phyloP scores from a whole-genome alignment of 2,113 vertebrate genomes.

The Protomyctophum bolini region DNA sequence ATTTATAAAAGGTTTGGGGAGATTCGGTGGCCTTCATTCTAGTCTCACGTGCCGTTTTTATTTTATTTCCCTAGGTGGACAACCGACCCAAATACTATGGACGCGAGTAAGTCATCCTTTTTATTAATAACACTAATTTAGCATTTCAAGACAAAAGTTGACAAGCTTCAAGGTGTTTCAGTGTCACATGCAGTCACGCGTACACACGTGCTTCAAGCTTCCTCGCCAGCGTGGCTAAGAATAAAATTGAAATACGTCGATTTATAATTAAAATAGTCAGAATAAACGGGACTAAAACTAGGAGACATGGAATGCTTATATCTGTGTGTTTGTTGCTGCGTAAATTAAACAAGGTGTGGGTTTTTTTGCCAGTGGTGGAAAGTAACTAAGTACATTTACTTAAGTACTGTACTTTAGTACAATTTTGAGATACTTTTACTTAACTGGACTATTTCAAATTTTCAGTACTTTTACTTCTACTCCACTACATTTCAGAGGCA shows the following conservation, averaged over 20 bases:
- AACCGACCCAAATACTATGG: conserved; percentile 98
- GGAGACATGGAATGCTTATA: no score
- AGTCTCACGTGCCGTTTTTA: conserved; percentile 9
- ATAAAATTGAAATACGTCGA: background rate
- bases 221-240: background rate
- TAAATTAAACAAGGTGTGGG: no score
- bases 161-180: background rate
- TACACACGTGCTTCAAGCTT: background rate
- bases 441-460: no score
- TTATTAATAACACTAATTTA: background rate
- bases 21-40: background rate
- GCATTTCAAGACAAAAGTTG: background rate
- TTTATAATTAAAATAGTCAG: background rate
- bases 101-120: conserved; percentile 90
- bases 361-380: no score
- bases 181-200: background rate
- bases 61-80: conserved; percentile 84
- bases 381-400: no score
- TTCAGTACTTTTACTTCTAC: no score
- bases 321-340: no score
- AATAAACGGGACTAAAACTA: no score
- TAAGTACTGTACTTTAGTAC: no score
- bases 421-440: no score
- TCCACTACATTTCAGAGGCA: no score
- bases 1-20: background rate